Base-by-base conservation (phyloP, 2,888 invertebrate species). In the Coenonympha glycerion region DNA sequence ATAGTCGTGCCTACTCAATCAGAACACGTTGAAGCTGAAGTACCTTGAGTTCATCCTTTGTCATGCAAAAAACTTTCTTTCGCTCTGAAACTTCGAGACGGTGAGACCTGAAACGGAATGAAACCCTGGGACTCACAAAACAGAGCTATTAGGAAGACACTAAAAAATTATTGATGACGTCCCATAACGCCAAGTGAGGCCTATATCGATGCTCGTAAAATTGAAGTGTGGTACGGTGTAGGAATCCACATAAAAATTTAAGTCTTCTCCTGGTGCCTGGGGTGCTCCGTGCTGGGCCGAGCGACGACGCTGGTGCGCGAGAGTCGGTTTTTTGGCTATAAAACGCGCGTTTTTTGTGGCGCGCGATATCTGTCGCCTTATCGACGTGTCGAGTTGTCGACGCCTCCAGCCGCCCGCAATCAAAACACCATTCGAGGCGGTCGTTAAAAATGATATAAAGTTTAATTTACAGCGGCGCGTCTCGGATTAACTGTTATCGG, bases 391-490 rank as follows among this genome's bases (percentile, higher is more conserved):
- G 84, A 84, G 79, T 83, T 87, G 87, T 87, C 86, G 86, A 86
- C 87, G 87, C 87, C 87, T 87, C 81, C 82, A 81, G 79, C 77
- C 81, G 65, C 69, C 79, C 74, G 84, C 82, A 85, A 87, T 87
- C 86, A 87, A 86, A 87, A 85, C 84, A 84, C 82, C 83, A 85
- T 86, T 84, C 79, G 78, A 72, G 64, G 67, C 63, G 74, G 74
- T 76, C 84, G 81, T 86, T 86, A 87, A 87, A 86, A 85, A 81
- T 84, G 81, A 82, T 82, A 87, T 87, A 86, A 86, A 86, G 68
- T 85, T 84, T 79, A 85, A 86, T 87, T 87, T 86, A 86, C 80
- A 79, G 66, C 66, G 74, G 60, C 69, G 68, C 70, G 73, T 76
- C 77, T 69, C 62, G 75, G 81, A 79, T 83, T 84, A 82, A 81